phyloP scores from a whole-genome alignment of 2,888 invertebrate genomes.

The Tanypteryx hageni region DNA sequence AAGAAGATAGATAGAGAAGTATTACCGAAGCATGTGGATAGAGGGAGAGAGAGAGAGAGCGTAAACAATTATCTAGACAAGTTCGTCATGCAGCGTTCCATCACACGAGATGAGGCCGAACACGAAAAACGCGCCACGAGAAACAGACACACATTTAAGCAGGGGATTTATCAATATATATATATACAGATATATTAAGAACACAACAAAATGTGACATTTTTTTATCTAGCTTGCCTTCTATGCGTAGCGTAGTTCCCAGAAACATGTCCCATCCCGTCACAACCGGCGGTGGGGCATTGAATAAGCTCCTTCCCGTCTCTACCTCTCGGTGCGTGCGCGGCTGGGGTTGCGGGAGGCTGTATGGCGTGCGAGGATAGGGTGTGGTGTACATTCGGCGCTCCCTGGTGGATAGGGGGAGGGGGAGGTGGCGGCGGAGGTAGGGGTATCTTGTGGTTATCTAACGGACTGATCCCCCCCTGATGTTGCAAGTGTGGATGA shows the following conservation, averaged over 20 bases:
- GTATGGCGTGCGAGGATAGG: neutral
- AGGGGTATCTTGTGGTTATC: too few species aligned
- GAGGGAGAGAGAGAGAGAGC: too few species aligned
- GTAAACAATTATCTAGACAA: too few species aligned
- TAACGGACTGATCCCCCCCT: too few species aligned
- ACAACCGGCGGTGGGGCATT: slow-evolving; percentile 88
- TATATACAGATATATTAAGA: neutral
- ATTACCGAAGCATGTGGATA: too few species aligned
- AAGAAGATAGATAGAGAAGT: too few species aligned
- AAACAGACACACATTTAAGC: neutral
- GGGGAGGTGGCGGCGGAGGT: too few species aligned
- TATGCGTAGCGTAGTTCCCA: slow-evolving; percentile 92
- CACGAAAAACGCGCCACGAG: neutral
- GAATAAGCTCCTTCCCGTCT: slow-evolving; percentile 85
- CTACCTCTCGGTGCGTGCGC: slow-evolving; percentile 79
- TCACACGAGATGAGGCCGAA: neutral
- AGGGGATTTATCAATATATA: slow-evolving; percentile 71
- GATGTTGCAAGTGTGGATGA: too few species aligned
- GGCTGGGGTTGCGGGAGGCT: neutral
- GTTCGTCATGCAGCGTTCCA: neutral
- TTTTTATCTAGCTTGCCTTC: slow-evolving; percentile 83
- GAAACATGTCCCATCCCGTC: slow-evolving; percentile 93
- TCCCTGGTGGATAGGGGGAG: neutral
- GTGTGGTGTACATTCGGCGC: neutral
- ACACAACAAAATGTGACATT: slow-evolving; percentile 54